Evolutionary conservation across 2,113 vertebrate species (phyloP), one percentile per base, ranked within the genome.

Genomic region (Pollachius pollachius): DNA sequence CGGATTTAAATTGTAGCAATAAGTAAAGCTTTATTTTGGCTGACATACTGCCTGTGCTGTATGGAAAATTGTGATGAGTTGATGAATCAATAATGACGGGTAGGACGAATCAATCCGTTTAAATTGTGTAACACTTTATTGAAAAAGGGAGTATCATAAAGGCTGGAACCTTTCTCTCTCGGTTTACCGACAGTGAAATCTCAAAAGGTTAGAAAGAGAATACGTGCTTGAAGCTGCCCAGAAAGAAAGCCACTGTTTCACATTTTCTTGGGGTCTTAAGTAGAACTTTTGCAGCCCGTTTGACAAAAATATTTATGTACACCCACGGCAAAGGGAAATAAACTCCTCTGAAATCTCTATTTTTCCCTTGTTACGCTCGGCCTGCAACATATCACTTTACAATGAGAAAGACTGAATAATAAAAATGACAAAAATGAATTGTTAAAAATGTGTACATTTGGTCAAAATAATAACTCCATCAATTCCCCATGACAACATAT

Each of bases 201-300:
- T 85, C 73, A 90, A 72, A 71, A 56, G 41, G 59, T 60, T 76
- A 80, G 81, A 82, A 79, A 56, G 77, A 81, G 67, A 73, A 80
- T 74, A 83, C 73, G 60, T 80, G 77, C 75, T 78, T 78, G 73
- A 89, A 92, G 86, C 90, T 90, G 88, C 90, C 87, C 85, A 65
- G 77, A 74, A 85, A 90, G 11, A 48, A 84, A 81, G 80, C 67
- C 61, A 23, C 74, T 56, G 70, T 74, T 90, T 90, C 90, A 91
- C 90, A 92, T 89, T 90, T 78, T 86, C 70, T 79, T 54, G 75
- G 85, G 76, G 73, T 74, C 68, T 23, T 72, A 80, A 76, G 67
- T 25, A 65, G 27, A 74, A 71, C 21, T 74, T 5, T 64, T 27
- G 52, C 63, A 74, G 72, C 48, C 67, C 62, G 1, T 76, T 79